Evolutionary conservation across 2,888 invertebrate genomes (phyloP).

Genomic region (Lordiphosa fenestrarum): DNA sequence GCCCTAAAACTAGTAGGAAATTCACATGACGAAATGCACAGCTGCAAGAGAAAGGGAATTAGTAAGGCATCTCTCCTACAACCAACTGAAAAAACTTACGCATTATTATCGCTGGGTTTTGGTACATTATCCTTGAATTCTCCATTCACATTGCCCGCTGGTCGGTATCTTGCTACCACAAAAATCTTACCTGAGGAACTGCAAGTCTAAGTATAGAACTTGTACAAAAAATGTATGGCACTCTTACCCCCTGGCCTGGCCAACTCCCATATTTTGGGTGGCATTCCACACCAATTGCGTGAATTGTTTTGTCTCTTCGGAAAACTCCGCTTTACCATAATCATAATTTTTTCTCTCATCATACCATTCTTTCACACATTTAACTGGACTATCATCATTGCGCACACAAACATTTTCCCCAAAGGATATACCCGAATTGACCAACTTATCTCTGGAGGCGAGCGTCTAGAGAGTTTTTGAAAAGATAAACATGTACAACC

Average conservation of each 20-base stretch:
- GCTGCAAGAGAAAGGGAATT: conserved; percentile 15
- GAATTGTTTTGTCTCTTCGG: not conserved
- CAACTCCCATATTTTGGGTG: not conserved
- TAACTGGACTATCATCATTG: not conserved
- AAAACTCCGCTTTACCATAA: not conserved
- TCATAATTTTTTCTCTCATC: not conserved
- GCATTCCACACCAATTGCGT: not conserved
- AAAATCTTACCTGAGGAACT: conserved; percentile 1
- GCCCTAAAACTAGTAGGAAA: no score
- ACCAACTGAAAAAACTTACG: no score
- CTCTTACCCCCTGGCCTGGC: not conserved
- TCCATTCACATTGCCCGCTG: not conserved
- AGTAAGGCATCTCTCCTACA: no score
- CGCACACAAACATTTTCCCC: conserved; percentile 2
- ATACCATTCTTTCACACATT: conserved; percentile 4
- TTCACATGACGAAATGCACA: conserved; percentile 6
- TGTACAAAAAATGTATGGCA: no score
- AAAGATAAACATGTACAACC: no score
- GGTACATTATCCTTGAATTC: not conserved
- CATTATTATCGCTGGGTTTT: not conserved
- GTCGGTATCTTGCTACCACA: not conserved
- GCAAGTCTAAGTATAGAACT: no score
- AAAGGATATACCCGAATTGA: not conserved
- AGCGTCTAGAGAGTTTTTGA: not conserved
- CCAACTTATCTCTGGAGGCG: not conserved